Evolutionary conservation across 2,797 vertebrate genomes (phyloP), one percentile per base, ranked within the genome.

Genomic region (Pangasius sanitwongsei): DNA sequence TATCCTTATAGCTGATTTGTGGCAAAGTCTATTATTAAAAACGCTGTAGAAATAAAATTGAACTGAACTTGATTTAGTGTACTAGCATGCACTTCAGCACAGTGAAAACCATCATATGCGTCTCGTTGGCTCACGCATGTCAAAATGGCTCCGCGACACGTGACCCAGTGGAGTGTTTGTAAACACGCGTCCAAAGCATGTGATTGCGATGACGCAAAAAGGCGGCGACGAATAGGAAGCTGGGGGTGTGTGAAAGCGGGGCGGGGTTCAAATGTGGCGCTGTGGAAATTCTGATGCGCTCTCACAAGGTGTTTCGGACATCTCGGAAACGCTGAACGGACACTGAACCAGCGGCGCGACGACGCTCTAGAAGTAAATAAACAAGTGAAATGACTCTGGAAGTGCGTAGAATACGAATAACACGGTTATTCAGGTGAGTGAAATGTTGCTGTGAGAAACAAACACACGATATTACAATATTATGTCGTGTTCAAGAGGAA

Each of bases 151-250:
- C 90, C 92, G 89, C 65, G 81, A 89, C 93, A 92, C 86, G 93
- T 94, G 91, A 93, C 50, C 86, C 65, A 16, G 85, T 88, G 72
- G 90, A 94, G 94, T 94, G 95, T 96, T 96, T 96, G 95, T 96
- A 96, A 97, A 96, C 95, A 95, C 94, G 95, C 95, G 96, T 97
- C 96, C 94, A 91, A 91, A 94, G 90, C 96, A 96, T 89, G 95
- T 96, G 95, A 96, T 90, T 31, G 6, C 2, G 16, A 31, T 89
- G 93, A 94, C 94, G 93, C 87, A 50, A 81, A 15, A 86, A 59
- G 77, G 90, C 86, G 85, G 0, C 80, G 89, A 83, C 96, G 95
- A 96, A 97, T 96, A 89, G 80, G 86, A 44, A 92, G 61, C 89
- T 93, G 96, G 96, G 95, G 96, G 96, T 96, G 96, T 97, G 96